phyloP scores from a whole-genome alignment of 2,113 vertebrate genomes.

The Ceyx margarethae region DNA sequence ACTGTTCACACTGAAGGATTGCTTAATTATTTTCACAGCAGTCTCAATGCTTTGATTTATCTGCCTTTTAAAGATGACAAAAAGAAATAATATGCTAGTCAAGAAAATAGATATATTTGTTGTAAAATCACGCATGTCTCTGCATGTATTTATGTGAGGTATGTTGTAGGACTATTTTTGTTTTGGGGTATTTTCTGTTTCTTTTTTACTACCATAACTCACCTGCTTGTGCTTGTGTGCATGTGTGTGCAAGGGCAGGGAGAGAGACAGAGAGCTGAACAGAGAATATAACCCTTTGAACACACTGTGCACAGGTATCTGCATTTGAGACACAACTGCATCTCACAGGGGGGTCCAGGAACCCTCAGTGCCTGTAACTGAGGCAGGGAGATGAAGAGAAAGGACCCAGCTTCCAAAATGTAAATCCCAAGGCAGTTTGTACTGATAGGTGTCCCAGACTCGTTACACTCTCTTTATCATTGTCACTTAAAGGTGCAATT shows the following conservation, averaged over 20 bases:
- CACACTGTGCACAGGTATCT: neutral
- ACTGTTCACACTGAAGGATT: neutral
- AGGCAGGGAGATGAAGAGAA: neutral
- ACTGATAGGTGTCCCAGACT: neutral
- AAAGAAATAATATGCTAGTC: neutral
- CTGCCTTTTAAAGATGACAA: neutral
- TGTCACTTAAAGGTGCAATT: neutral
- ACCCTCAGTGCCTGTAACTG: neutral
- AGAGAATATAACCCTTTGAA: neutral
- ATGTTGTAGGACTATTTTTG: neutral
- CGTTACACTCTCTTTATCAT: neutral
- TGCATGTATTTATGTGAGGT: neutral
- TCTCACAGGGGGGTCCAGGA: neutral
- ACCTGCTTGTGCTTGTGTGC: neutral
- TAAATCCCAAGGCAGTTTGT: neutral
- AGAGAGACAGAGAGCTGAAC: neutral
- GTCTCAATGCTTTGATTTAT: neutral
- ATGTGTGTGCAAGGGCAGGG: neutral
- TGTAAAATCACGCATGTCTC: neutral
- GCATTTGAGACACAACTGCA: accelerated
- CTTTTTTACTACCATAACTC: neutral
- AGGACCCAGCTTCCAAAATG: neutral
- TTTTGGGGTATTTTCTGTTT: neutral
- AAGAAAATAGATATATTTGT: neutral
- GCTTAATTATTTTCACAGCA: neutral